A percentile compares a stretch with the other conserved stretches of the same genome.
These are phyloP conservation scores for Cyrtorhinus lividipennis DNA, from an alignment of 1,140 invertebrate genomes.

Conservation along the genomic window DNA sequence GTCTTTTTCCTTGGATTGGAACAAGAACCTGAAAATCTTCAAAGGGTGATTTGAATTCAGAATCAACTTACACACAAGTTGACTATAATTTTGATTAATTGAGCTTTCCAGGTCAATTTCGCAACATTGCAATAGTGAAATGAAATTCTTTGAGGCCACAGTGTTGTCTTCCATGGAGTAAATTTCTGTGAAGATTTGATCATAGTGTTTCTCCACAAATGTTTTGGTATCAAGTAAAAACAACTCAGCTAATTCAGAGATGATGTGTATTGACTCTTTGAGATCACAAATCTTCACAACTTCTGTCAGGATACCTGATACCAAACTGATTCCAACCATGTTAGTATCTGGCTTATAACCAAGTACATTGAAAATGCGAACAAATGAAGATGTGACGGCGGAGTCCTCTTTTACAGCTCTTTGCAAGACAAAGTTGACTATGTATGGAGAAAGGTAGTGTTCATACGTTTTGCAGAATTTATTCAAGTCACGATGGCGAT, in stretches of 20 bases:
- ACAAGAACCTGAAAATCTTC: neutral
- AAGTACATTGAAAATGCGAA: neutral
- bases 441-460: neutral
- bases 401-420: neutral
- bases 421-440: neutral
- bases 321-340: neutral
- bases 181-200: neutral
- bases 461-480: neutral
- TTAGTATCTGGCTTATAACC: neutral
- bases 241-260: neutral
- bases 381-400: neutral
- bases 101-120: neutral
- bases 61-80: slow-evolving; percentile 1
- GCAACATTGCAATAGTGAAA: neutral
- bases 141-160: neutral
- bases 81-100: neutral
- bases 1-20: neutral
- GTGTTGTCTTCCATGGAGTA: neutral
- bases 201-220: neutral
- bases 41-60: neutral
- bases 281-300: neutral
- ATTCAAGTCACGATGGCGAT: neutral
- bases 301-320: neutral
- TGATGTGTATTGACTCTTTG: neutral
- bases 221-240: neutral